Conservation (phyloP, 1,140 invertebrate species). For the Leptinotarsa texana region DNA sequence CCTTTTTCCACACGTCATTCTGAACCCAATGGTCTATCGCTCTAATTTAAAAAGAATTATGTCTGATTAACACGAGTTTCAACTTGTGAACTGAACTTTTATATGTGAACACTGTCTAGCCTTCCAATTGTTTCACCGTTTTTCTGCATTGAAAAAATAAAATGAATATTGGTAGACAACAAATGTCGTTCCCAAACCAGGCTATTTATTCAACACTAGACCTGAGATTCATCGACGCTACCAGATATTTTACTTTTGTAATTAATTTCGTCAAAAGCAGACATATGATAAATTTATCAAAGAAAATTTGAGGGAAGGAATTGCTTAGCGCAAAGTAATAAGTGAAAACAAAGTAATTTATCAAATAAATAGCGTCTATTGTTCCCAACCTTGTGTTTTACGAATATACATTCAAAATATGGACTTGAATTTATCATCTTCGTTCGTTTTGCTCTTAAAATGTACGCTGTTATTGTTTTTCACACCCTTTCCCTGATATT, state of each 20-base stretch:
- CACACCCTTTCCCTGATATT: slow-evolving; percentile 37
- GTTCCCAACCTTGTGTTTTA: slow-evolving; percentile 45
- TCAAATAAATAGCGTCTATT: slow-evolving; percentile 55
- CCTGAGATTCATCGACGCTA: background rate
- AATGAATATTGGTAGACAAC: no score
- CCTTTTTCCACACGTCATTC: no score
- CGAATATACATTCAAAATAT: slow-evolving; percentile 49
- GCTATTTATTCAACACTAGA: background rate
- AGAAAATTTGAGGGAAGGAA: slow-evolving; percentile 20
- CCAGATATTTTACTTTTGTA: slow-evolving; percentile 11
- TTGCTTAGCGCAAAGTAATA: slow-evolving; percentile 48
- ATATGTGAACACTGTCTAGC: no score
- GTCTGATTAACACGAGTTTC: no score
- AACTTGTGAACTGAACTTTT: no score
- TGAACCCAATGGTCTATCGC: no score
- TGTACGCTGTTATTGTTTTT: slow-evolving; percentile 47
- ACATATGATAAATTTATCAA: slow-evolving; percentile 27
- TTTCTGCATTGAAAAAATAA: no score
- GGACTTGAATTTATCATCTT: slow-evolving; percentile 52
- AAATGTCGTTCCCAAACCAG: no score
- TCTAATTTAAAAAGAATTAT: no score
- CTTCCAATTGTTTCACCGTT: no score
- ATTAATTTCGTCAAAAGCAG: slow-evolving; percentile 27
- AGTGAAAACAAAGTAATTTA: slow-evolving; percentile 53
- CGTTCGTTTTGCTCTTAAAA: slow-evolving; percentile 48